These are phyloP conservation scores for Leptinotarsa texana DNA, from an alignment of 1,140 invertebrate genomes.

Conservation along the genomic window DNA sequence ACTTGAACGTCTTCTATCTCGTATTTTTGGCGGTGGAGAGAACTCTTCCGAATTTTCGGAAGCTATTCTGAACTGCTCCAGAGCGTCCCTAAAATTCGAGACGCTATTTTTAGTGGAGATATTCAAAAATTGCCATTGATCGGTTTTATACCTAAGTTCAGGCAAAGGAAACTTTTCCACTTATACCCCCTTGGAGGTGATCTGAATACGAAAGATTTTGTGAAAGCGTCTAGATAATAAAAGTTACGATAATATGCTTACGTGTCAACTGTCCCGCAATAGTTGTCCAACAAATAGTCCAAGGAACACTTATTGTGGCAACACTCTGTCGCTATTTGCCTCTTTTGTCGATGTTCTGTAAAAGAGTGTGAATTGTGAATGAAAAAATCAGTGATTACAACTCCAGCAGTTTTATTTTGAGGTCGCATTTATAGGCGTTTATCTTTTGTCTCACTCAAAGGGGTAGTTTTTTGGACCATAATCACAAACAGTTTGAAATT, in stretches of 20 bases:
- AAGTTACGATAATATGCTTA: conserved; percentile 10
- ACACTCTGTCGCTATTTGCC: conserved; percentile 17
- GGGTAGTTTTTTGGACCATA: too few relatives aligned
- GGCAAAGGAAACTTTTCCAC: neutral
- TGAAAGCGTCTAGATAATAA: neutral
- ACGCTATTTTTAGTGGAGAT: neutral
- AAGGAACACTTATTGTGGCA: conserved; percentile 23
- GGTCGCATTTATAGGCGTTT: too few relatives aligned
- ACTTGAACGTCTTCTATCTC: neutral
- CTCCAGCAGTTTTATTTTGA: too few relatives aligned
- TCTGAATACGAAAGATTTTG: neutral
- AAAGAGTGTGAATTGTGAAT: neutral
- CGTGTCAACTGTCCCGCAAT: conserved; percentile 19
- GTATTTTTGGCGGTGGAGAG: neutral
- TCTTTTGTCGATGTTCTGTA: conserved; percentile 19
- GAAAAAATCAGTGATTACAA: neutral
- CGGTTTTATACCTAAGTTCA: neutral
- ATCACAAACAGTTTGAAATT: too few relatives aligned
- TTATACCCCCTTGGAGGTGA: neutral
- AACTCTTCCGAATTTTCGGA: neutral
- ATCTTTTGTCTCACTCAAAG: too few relatives aligned
- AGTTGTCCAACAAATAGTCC: conserved; percentile 19
- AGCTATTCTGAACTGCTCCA: neutral
- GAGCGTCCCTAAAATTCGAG: neutral
- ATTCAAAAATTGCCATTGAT: neutral